A percentile compares a stretch with the other conserved stretches of the same genome.
These are phyloP conservation scores for Telmatochromis sp. DNA, from an alignment of 2,113 vertebrate genomes.

Conservation along the genomic window DNA sequence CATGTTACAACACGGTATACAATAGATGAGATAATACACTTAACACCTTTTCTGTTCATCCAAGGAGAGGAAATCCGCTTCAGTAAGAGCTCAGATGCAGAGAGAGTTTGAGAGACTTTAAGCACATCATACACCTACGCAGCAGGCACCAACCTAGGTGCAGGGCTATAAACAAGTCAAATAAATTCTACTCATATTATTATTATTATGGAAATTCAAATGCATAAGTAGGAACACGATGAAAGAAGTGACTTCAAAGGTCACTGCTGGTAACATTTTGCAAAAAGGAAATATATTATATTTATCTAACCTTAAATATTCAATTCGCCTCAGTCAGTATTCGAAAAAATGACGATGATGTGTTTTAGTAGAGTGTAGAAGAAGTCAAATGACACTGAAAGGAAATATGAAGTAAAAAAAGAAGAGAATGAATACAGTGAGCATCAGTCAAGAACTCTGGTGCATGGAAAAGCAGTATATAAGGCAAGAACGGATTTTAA, in stretches of 20 bases:
- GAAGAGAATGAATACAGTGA: background rate
- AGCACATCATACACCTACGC: background rate
- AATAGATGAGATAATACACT: background rate
- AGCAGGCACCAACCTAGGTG: background rate
- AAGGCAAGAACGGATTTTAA: background rate
- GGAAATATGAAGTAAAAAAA: background rate
- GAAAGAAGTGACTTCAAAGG: background rate
- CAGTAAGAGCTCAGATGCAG: background rate
- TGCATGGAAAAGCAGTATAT: background rate
- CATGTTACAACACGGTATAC: background rate
- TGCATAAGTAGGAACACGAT: background rate
- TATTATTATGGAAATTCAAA: background rate
- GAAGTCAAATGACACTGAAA: background rate
- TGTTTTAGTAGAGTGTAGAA: background rate
- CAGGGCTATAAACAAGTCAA: background rate
- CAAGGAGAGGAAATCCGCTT: background rate
- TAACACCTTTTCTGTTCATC: background rate
- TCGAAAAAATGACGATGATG: background rate
- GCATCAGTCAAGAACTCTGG: background rate
- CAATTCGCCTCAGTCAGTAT: background rate
- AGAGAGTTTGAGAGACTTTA: constrained; percentile 2
- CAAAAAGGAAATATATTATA: background rate
- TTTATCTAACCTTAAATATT: background rate
- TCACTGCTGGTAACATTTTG: background rate
- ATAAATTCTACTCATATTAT: background rate